Conservation (phyloP, 2,113 vertebrate genomes). For the Lampris megalopsis region DNA sequence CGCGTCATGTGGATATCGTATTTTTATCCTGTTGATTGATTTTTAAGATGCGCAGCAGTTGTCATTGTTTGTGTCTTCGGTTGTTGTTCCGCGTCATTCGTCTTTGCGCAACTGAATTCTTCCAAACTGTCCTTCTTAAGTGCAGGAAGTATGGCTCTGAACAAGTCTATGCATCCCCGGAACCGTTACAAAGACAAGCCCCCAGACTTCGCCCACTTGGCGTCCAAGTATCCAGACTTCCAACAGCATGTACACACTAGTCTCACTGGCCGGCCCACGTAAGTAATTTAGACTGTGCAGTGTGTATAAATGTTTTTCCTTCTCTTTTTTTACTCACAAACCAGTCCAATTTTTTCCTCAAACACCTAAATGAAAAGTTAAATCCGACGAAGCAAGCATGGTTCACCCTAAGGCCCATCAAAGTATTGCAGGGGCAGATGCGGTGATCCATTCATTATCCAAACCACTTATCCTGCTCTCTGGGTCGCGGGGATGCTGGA, state of each 20-base stretch:
- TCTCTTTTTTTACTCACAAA: no score
- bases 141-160: conserved; percentile 83
- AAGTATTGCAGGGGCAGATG: no score
- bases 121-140: neutral
- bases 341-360: no score
- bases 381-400: no score
- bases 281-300: conserved; percentile 62
- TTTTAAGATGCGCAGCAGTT: no score
- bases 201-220: conserved; percentile 89
- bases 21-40: neutral
- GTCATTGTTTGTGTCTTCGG: neutral
- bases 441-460: no score
- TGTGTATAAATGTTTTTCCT: no score
- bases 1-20: no score
- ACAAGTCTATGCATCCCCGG: conserved; percentile 91
- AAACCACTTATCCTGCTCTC: no score
- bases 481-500: no score
- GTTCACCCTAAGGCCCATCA: no score
- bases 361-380: no score
- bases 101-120: neutral
- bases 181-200: conserved; percentile 93
- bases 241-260: conserved; percentile 88
- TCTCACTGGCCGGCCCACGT: conserved; percentile 86
- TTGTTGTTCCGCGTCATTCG: neutral
- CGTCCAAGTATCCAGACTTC: conserved; percentile 91